Evolutionary conservation across 2,888 invertebrate species (phyloP).

Genomic region (Criorhina ranunculi): DNA sequence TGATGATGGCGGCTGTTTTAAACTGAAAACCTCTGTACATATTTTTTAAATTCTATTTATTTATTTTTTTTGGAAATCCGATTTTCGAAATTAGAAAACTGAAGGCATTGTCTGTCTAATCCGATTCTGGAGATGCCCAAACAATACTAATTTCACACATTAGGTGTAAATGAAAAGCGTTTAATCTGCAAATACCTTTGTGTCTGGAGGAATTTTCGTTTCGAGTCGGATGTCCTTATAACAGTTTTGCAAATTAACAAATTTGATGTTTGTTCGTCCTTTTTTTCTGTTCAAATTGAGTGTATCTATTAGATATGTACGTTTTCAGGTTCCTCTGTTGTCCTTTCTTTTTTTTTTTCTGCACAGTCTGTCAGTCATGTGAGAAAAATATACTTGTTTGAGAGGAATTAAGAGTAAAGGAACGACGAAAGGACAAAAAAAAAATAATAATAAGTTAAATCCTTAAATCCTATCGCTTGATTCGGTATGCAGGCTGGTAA

Average conservation of each 20-base stretch:
- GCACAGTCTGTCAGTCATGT: constrained; percentile 43
- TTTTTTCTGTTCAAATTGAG: constrained; percentile 66
- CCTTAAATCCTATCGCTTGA: constrained; percentile 74
- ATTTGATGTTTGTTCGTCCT: constrained; percentile 54
- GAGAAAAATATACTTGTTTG: constrained; percentile 44
- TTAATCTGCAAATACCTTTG: constrained; percentile 70
- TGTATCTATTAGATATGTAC: constrained; percentile 43
- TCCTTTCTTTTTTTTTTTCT: constrained; percentile 14
- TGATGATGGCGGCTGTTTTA: constrained; percentile 41
- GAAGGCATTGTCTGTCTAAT: constrained; percentile 60
- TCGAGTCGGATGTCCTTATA: constrained; percentile 54
- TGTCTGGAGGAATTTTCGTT: constrained; percentile 21
- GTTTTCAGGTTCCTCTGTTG: constrained; percentile 54
- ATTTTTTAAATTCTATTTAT: constrained; percentile 44
- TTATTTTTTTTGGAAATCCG: constrained; percentile 58
- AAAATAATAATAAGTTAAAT: constrained; percentile 68
- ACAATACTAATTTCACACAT: constrained; percentile 76
- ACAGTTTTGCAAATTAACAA: constrained; percentile 72
- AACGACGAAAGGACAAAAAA: constrained; percentile 25
- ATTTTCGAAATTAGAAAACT: constrained; percentile 55
- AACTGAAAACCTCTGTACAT: constrained; percentile 9
- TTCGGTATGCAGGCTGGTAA: constrained; percentile 74
- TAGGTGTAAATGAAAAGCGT: constrained; percentile 67
- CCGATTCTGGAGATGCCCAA: constrained; percentile 53
- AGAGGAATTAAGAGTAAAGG: constrained; percentile 29